A percentile compares a stretch with the other conserved stretches of the same genome.
Conservation (phyloP, 2,113 vertebrate species). For the Clinocottus analis region DNA sequence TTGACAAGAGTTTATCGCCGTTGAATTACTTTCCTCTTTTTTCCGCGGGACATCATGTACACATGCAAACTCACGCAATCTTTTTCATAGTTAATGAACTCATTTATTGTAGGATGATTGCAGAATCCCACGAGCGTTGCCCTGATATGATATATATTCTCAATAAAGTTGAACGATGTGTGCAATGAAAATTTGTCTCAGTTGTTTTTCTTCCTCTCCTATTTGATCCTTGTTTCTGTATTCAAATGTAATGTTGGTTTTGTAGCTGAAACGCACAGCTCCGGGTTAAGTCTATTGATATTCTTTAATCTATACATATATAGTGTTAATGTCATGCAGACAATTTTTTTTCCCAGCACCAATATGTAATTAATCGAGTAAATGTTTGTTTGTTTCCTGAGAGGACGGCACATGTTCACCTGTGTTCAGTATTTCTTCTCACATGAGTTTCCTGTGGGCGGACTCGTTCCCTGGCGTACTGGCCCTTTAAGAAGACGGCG, state of each 20-base stretch:
- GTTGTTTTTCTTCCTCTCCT: constrained; percentile 32
- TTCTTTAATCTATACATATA: neutral
- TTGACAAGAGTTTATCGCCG: constrained; percentile 40
- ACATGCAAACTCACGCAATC: constrained; percentile 21
- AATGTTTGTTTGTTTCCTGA: neutral
- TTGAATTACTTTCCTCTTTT: constrained; percentile 51
- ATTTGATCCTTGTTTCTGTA: neutral
- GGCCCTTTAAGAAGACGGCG: neutral
- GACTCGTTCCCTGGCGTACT: neutral
- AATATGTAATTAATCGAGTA: neutral
- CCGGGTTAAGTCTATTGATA: neutral
- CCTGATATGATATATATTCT: constrained; percentile 27
- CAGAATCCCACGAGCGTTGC: constrained; percentile 21
- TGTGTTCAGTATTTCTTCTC: neutral
- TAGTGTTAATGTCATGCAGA: neutral
- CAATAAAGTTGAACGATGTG: constrained; percentile 66
- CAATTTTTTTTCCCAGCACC: neutral
- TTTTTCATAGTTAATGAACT: constrained; percentile 32
- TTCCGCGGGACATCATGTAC: constrained; percentile 21
- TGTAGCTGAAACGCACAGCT: neutral
- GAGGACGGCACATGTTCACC: neutral
- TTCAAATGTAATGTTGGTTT: constrained; percentile 12
- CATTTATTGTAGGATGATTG: constrained; percentile 38
- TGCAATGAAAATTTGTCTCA: constrained; percentile 34
- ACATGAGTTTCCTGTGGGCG: neutral